phyloP scores from a whole-genome alignment of 1,140 invertebrate species.

The Brachionus rotundiformis region DNA sequence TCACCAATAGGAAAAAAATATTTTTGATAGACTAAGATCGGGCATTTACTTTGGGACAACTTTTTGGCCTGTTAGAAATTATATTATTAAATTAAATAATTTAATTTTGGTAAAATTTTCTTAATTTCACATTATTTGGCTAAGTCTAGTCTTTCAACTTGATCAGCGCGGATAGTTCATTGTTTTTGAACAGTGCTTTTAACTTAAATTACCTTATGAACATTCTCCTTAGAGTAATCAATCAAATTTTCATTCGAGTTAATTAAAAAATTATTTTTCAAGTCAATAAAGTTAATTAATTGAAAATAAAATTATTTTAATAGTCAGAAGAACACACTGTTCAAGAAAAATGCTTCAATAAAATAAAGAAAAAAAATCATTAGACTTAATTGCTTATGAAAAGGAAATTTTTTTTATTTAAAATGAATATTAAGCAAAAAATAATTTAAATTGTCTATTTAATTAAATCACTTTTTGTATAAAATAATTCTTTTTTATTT shows the following conservation, averaged over 20 bases:
- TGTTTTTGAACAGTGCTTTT: background rate
- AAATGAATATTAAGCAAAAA: background rate
- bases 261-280: constrained; percentile 18
- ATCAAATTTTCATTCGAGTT: background rate
- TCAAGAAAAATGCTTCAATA: background rate
- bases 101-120: background rate
- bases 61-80: background rate
- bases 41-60: background rate
- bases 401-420: background rate
- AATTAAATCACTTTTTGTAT: no score
- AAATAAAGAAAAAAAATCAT: background rate
- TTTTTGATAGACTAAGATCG: constrained; percentile 18
- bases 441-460: background rate
- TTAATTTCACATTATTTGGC: no score
- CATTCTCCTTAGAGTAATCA: background rate
- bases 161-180: no score
- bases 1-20: background rate
- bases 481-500: background rate
- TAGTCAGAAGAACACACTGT: background rate
- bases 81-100: background rate
- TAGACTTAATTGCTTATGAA: no score
- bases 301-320: background rate
- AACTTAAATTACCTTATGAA: background rate
- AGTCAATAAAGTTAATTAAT: constrained; percentile 13
- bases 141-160: no score